phyloP scores from a whole-genome alignment of 2,797 vertebrate species.

The Nothura maculosa region DNA sequence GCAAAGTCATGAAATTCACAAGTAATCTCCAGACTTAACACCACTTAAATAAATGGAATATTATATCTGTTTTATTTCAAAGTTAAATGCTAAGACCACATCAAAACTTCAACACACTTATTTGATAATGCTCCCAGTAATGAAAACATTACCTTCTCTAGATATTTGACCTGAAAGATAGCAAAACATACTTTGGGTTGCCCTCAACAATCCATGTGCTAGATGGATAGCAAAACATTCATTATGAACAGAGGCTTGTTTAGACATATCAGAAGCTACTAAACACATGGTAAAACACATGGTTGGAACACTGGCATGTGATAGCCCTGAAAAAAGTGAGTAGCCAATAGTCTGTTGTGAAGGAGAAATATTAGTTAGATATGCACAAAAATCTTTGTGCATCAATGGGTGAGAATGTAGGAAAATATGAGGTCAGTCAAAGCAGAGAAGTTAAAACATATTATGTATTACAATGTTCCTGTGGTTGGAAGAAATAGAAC shows the following conservation, averaged over 20 bases:
- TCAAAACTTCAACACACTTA: not conserved
- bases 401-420: not conserved
- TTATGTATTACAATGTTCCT: not conserved
- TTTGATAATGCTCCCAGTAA: not conserved
- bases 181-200: not conserved
- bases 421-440: not conserved
- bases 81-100: not conserved
- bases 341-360: not conserved
- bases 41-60: not conserved
- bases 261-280: not conserved
- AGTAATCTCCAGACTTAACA: not conserved
- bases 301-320: not conserved
- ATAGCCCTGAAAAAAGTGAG: not conserved
- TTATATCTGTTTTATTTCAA: not conserved
- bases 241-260: not conserved
- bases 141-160: not conserved
- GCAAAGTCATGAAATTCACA: not conserved
- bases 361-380: not conserved
- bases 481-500: not conserved
- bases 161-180: not conserved
- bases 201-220: not conserved
- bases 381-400: not conserved
- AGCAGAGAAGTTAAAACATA: not conserved
- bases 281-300: not conserved
- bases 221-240: not conserved